Base-by-base conservation (phyloP, 1,140 invertebrate species). In the Vanessa tameamea region DNA sequence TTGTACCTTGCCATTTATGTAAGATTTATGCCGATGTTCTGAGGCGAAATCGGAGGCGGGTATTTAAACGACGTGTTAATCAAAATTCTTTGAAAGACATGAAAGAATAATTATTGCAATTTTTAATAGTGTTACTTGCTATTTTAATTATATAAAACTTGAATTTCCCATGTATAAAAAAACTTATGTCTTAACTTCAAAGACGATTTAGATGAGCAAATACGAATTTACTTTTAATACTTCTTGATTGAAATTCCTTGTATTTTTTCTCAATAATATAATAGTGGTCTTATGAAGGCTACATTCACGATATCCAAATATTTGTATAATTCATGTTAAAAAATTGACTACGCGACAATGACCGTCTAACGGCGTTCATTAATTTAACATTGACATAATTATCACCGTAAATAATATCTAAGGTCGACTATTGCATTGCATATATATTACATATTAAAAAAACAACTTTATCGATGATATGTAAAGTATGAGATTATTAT, bases 41-140 rank as follows among this genome's bases (percentile, higher is more conserved):
- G 57, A 61, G 47, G 64, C 63, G 31, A 66, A 68, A 63, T 50
- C 50, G 59, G 43, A 47, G 8, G 15, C 26, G 59, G 23, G 72
- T 53, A 73, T 73, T 73, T 69, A 64, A 64, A 64, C 47, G 55
- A 73, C 65, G 71, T 59, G 64, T 72, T 61, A 57, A 67, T 57
- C 53, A 57, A 57, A 57, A 57, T 57, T 57, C 53, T 57, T 23
- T 23, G 53, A 23, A 16, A 57, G 53, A 23, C 16, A n/a, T 57
- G 15, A 23, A 57, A 11, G 53, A 23, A 26, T 23, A 57, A 20
- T 53, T n/a, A 53, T 53, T 57, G 53, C 53, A 12, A 57, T 26
- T 57, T 57, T 57, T 57, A 23, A 57, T 43, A 6, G 20, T 23
- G 53, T 57, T 53, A 53, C 50, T 7, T 16, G n/a, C 15, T 53